Evolutionary conservation across 2,888 invertebrate genomes (phyloP).

Genomic region (Petrolisthes manimaculis): DNA sequence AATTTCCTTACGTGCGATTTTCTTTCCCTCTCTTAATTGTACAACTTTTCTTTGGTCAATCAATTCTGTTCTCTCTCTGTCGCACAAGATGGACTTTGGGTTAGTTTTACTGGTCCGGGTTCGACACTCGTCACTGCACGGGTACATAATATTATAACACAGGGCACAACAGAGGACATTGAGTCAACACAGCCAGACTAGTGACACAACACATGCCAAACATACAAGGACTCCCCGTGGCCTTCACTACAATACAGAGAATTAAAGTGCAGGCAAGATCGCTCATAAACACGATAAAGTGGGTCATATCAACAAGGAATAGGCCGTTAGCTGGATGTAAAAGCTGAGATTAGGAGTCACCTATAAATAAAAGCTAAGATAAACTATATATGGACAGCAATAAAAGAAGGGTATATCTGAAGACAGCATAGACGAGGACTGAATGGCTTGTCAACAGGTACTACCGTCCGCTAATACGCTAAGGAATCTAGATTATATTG

Average conservation of each 20-base stretch:
- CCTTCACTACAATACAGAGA: background rate
- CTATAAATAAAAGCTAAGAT: background rate
- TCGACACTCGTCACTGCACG: too few species aligned
- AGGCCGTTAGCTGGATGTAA: background rate
- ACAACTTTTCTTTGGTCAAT: too few species aligned
- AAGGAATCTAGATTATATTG: too few species aligned
- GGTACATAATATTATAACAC: too few species aligned
- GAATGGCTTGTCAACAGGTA: background rate
- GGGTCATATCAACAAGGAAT: background rate
- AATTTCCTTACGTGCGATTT: too few species aligned
- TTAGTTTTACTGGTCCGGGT: too few species aligned
- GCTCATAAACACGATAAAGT: background rate
- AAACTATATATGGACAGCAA: background rate
- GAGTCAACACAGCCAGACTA: background rate
- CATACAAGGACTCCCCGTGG: background rate
- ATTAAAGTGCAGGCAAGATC: background rate
- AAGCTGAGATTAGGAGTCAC: background rate
- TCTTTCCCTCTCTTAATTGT: too few species aligned
- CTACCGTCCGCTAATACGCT: background rate
- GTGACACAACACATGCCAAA: background rate
- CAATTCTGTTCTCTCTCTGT: too few species aligned
- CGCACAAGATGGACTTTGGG: too few species aligned
- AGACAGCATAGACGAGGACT: background rate
- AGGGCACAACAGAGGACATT: too few species aligned
- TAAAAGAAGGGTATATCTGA: background rate